Base-by-base conservation (phyloP, 30 jellyfish, hydroid and myxozoan species). In the Catostylus mosaicus region DNA sequence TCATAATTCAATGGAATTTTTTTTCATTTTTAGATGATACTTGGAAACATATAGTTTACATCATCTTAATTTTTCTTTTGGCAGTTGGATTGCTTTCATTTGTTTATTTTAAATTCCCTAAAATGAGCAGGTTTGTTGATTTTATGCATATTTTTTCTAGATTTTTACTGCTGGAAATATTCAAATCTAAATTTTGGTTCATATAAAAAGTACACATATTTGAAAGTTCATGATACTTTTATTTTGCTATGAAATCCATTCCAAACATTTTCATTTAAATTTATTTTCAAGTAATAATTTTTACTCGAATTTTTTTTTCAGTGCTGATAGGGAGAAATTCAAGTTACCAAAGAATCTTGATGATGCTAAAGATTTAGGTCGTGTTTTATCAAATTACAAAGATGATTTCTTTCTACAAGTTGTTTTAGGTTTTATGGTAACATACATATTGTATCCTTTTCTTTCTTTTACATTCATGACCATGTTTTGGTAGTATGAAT, bases 331-430 rank as follows among this genome's bases (percentile, higher is more conserved):
- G 32, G 92, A 57, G 32, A 90, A 84, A 48, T 78, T 90, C 27
- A 90, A 71, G 83, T 43, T 90, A 22, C 97, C 97, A 11, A 90
- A 77, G 68, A 76, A 38, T 57, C 36, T 90, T 8, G 97, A 76
- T 38, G 96, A 90, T 84, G 97, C 97, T 6, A 84, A 90, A 73
- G 97, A 75, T 47, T 77, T 90, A 46, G 97, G 97, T 0, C 59
- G 89, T 45, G 90, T 90, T 20, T 70, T 90, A 34, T 90, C 97
- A 57, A 74, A 61, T 27, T 90, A 90, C 59, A 90, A 77, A 36
- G 97, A 90, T 61, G 96, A 90, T 65, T 90, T 72, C 64, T 90
- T 56, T 63, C 10, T 60, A 34, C 90, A 90, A 36, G 96, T 90
- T 24, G 69, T 85, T 29, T 20, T 81, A 27, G 96, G 96, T 10